These are phyloP conservation scores for Noctilio leporinus DNA, from an alignment of 2,113 vertebrate species.

Conservation along the genomic window DNA sequence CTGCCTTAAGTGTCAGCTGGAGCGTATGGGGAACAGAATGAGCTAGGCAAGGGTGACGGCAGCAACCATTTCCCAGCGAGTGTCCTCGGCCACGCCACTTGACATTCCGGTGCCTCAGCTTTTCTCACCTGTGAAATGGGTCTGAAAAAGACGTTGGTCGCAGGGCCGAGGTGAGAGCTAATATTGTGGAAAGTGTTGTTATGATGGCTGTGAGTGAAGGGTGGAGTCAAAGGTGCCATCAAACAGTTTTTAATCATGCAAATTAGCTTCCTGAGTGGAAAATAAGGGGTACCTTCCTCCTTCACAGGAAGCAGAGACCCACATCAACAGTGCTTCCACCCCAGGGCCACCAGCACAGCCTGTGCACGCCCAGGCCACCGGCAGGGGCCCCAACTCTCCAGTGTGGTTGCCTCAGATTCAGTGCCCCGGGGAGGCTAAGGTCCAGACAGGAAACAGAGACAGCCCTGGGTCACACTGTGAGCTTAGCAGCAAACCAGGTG, in stretches of 20 bases:
- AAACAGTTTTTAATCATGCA: conserved; percentile 31
- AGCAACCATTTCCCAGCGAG: accelerated
- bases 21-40: accelerated
- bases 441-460: neutral
- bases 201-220: neutral
- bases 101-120: neutral
- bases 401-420: neutral
- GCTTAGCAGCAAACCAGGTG: neutral
- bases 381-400: neutral
- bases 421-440: neutral
- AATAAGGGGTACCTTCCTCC: neutral
- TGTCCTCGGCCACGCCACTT: neutral
- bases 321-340: neutral
- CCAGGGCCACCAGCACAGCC: neutral
- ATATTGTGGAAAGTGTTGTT: neutral
- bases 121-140: neutral
- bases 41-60: neutral
- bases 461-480: neutral
- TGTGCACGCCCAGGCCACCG: neutral
- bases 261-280: conserved; percentile 57
- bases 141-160: neutral
- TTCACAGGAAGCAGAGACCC: neutral
- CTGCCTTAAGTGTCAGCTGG: neutral
- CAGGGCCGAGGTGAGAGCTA: neutral
- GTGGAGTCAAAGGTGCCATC: neutral